Evolutionary conservation across 37 sponge, comb jelly and placozoan genomes (phyloP), one percentile per base, ranked within the genome.

Genomic region (Aphrocallistes beatrix): DNA sequence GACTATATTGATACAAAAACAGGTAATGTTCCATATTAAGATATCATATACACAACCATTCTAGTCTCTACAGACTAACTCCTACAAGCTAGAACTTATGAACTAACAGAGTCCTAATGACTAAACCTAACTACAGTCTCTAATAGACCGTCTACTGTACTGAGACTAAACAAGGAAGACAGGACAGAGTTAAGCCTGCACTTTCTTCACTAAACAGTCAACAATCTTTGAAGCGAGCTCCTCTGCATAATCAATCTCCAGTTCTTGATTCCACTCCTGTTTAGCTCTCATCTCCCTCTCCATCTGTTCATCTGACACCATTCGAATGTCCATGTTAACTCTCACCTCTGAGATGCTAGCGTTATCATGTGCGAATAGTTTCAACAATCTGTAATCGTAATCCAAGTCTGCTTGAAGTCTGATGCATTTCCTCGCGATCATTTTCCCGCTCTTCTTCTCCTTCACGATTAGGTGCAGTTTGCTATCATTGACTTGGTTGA

Each of bases 301-400:
- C 75, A 60, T 60, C n/a, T 60, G 75, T 28, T 13, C 34, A 28
- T 13, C n/a, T 32, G 75, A 60, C 21, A 60, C 75, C 10, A 28
- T 60, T 30, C 75, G 10, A 28, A 60, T 3, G 75, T 60, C 75
- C 21, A 60, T 21, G 75, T 60, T 60, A 60, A 60, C 75, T 60
- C 75, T 60, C 34, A 60, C 75, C n/a, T 60, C 75, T 28, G 75
- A 60, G 34, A 60, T 60, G 21, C n/a, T 60, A 28, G n/a, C 25
- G n/a, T 13, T 21, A 60, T 60, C 21, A 13, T 28, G n/a, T 60
- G 75, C 6, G 75, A 60, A 60, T 60, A 60, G n/a, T 60, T 13
- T 60, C 75, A 60, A 60, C 75, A 60, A 60, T 60, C 75, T 60
- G 75, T 60, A 60, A 60, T 60, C 75, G n/a, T 60, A 13, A 1